A percentile compares a stretch with the other conserved stretches of the same genome.
These are phyloP conservation scores for Crenuchus spilurus DNA, from an alignment of 2,797 vertebrate species.

Conservation along the genomic window DNA sequence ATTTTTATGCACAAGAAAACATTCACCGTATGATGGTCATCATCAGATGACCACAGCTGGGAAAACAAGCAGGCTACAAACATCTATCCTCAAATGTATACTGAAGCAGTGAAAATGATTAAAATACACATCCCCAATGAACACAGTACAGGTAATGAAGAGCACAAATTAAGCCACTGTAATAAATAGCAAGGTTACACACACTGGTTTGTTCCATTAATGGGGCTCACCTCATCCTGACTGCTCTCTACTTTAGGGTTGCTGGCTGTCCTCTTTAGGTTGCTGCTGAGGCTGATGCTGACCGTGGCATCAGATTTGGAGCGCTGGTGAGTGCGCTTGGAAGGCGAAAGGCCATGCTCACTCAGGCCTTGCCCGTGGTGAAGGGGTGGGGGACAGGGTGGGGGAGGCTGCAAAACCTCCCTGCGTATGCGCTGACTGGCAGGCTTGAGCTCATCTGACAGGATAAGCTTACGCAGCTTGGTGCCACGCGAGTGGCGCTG, in stretches of 20 bases:
- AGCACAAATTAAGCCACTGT: neutral
- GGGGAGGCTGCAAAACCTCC: conserved; percentile 71
- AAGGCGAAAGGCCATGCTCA: conserved; percentile 86
- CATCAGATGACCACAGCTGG: neutral
- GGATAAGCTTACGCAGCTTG: conserved; percentile 91
- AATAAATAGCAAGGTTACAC: neutral
- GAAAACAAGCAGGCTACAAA: neutral
- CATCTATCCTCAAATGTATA: neutral
- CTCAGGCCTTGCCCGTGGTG: conserved; percentile 61
- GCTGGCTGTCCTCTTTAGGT: conserved; percentile 93
- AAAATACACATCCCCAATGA: neutral
- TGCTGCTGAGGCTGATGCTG: conserved; percentile 92
- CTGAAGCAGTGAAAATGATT: neutral
- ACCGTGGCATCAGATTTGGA: conserved; percentile 95
- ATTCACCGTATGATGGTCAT: neutral
- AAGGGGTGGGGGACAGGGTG: conserved; percentile 67
- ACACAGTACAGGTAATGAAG: neutral
- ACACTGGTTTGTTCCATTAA: neutral
- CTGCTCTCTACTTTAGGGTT: conserved; percentile 94
- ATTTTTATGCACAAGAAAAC: neutral
- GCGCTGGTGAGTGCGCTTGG: conserved; percentile 95
- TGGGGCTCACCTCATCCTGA: conserved; percentile 88
- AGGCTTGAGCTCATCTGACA: conserved; percentile 94
- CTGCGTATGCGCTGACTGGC: conserved; percentile 77
- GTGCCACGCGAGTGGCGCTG: conserved; percentile 94